Conservation (phyloP, 2,888 invertebrate species). For the Xestoiulus laeticollis region DNA sequence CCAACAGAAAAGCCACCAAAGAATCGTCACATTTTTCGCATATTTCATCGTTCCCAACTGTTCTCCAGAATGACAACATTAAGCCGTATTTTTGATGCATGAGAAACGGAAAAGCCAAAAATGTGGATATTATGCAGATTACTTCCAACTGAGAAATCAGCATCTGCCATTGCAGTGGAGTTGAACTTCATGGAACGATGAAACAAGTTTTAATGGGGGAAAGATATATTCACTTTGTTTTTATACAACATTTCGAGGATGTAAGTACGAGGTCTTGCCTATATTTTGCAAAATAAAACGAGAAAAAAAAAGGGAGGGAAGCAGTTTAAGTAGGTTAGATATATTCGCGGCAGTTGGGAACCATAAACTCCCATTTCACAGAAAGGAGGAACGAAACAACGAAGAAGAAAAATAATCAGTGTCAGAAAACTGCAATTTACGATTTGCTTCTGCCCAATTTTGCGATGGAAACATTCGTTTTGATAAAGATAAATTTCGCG, state of each 20-base stretch:
- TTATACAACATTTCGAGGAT: not conserved
- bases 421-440: slow-evolving; percentile 18
- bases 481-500: slow-evolving; percentile 18
- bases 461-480: slow-evolving; percentile 26
- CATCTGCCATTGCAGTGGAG: not conserved
- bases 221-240: slow-evolving; percentile 26
- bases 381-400: slow-evolving; percentile 26
- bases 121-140: slow-evolving; percentile 9
- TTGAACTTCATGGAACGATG: slow-evolving; percentile 26
- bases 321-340: slow-evolving; percentile 26
- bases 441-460: slow-evolving; percentile 19
- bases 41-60: slow-evolving; percentile 26
- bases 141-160: slow-evolving; percentile 26
- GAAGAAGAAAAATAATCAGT: slow-evolving; percentile 4
- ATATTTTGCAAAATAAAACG: not conserved
- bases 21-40: slow-evolving; percentile 8
- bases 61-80: slow-evolving; percentile 18
- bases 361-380: slow-evolving; percentile 8
- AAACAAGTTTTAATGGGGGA: slow-evolving; percentile 26
- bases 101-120: slow-evolving; percentile 18
- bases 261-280: not conserved
- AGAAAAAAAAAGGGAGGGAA: not conserved
- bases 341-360: slow-evolving; percentile 26
- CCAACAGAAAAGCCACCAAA: not conserved
- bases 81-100: slow-evolving; percentile 18